Evolutionary conservation across 1,140 invertebrate genomes (phyloP).

Genomic region (Rhyzopertha dominica): DNA sequence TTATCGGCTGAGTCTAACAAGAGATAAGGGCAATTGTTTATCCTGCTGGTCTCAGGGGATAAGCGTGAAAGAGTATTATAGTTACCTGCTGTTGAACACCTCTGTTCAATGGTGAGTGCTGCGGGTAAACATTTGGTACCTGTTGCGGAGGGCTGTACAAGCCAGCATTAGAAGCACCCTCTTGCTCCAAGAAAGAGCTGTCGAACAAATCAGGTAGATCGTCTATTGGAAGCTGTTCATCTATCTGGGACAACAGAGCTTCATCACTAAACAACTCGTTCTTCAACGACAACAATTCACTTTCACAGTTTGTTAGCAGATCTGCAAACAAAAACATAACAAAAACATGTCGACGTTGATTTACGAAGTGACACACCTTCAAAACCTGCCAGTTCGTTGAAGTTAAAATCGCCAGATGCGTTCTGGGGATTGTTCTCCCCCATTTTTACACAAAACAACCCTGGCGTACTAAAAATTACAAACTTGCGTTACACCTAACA

Average conservation of each 20-base stretch:
- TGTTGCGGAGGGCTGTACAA: conserved; percentile 9
- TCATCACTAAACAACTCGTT: conserved; percentile 39
- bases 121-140: conserved; percentile 19
- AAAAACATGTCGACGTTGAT: conserved; percentile 12
- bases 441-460: conserved; percentile 28
- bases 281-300: conserved; percentile 37
- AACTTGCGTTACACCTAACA: conserved; percentile 15
- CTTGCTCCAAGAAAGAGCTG: too few relatives aligned
- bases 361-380: conserved; percentile 39
- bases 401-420: conserved; percentile 35
- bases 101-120: too few relatives aligned
- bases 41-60: too few relatives aligned
- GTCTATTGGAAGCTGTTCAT: conserved; percentile 34
- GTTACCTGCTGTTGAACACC: too few relatives aligned
- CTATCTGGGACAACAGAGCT: conserved; percentile 36
- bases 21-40: too few relatives aligned
- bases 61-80: too few relatives aligned
- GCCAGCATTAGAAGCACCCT: too few relatives aligned
- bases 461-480: too few relatives aligned
- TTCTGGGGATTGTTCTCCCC: conserved; percentile 34
- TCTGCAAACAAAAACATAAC: conserved; percentile 40
- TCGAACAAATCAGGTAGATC: conserved; percentile 35
- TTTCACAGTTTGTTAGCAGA: conserved; percentile 41
- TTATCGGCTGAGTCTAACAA: too few relatives aligned
- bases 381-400: conserved; percentile 38